Conservation (phyloP, 2,113 vertebrate species). For the Bettongia penicillata region DNA sequence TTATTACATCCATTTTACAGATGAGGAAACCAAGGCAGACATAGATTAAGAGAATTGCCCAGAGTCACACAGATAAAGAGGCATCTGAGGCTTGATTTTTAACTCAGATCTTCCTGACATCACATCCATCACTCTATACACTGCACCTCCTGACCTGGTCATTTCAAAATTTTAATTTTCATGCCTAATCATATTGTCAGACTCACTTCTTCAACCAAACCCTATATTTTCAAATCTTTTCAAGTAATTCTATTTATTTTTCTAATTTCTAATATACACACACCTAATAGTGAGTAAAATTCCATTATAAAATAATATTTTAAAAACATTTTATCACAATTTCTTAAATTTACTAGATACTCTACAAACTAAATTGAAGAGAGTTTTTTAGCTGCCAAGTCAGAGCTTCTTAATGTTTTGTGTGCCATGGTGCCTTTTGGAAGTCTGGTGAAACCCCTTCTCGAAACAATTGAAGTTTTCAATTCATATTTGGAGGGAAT, state of each 20-base stretch:
- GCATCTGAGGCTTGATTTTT: neutral
- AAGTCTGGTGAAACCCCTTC: neutral
- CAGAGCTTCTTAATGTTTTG: too few relatives aligned
- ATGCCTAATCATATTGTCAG: neutral
- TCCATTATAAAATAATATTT: neutral
- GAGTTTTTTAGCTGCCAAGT: neutral
- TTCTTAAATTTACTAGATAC: neutral
- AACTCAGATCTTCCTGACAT: neutral
- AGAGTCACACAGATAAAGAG: neutral
- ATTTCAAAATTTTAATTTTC: neutral
- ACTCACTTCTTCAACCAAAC: neutral
- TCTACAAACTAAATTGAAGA: neutral
- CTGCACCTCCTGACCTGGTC: too few relatives aligned
- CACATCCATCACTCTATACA: neutral
- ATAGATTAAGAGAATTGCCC: neutral
- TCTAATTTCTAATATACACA: neutral
- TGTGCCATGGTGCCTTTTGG: neutral
- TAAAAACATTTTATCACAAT: neutral
- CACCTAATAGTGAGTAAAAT: neutral
- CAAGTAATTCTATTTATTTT: neutral
- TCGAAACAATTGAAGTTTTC: neutral
- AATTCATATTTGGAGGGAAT: neutral
- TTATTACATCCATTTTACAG: constrained; percentile 11
- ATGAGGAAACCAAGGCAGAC: neutral
- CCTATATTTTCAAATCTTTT: neutral